Conservation (phyloP, 2,797 vertebrate species). For the Periophthalmus magnuspinnatus region DNA sequence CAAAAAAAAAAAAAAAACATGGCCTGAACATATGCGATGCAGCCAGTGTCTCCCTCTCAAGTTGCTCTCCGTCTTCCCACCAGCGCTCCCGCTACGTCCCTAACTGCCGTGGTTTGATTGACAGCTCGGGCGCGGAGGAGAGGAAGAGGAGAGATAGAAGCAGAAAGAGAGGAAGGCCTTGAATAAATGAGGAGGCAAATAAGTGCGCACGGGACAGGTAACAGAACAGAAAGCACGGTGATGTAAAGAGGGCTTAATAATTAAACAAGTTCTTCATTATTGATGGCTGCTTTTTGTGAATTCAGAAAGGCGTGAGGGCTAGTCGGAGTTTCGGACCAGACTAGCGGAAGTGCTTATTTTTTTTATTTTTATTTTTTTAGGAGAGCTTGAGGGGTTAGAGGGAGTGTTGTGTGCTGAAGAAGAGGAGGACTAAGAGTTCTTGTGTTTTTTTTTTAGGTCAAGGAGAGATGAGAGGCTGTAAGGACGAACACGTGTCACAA, state of each 20-base stretch:
- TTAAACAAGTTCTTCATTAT: conserved; percentile 65
- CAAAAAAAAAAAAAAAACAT: conserved; percentile 24
- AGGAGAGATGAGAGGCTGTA: not conserved
- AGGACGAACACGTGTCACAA: not conserved
- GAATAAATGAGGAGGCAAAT: conserved; percentile 76
- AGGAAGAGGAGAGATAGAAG: conserved; percentile 7
- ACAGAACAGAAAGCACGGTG: conserved; percentile 55
- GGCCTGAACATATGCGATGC: conserved; percentile 21
- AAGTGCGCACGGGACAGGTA: conserved; percentile 68
- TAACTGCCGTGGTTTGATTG: conserved; percentile 31
- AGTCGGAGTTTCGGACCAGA: conserved; percentile 31
- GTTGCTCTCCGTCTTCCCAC: conserved; percentile 35
- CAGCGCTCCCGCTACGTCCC: conserved; percentile 10
- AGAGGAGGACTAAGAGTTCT: conserved; percentile 4
- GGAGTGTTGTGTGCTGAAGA: not conserved
- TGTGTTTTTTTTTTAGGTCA: conserved; percentile 14
- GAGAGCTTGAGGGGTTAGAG: not conserved
- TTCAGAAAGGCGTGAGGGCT: conserved; percentile 51
- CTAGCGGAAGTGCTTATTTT: conserved; percentile 27
- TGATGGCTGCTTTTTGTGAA: conserved; percentile 61
- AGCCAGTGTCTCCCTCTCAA: conserved; percentile 20
- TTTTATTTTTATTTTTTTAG: conserved; percentile 1
- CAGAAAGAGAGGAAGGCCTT: conserved; percentile 36
- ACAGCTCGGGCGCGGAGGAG: conserved; percentile 30
- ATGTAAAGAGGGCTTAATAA: conserved; percentile 73